Evolutionary conservation across 2,113 vertebrate genomes (phyloP).

Genomic region (Dipodomys stephensi): DNA sequence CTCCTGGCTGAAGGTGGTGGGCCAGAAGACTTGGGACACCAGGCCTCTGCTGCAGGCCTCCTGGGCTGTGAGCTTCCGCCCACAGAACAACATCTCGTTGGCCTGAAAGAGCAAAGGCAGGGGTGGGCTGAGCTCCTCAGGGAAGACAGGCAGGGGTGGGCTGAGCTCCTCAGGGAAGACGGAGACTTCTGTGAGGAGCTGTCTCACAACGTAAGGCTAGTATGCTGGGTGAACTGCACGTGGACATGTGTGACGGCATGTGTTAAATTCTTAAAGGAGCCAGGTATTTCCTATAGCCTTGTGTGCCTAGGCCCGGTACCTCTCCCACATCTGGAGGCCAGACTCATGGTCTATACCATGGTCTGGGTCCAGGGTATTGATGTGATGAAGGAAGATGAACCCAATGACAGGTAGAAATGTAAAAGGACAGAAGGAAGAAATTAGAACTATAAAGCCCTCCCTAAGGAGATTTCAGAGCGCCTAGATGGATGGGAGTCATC

Average conservation of each 20-base stretch:
- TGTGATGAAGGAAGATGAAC: too few relatives aligned
- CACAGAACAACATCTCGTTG: conserved; percentile 99
- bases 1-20: conserved; percentile 98
- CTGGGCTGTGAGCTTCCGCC: conserved; percentile 96
- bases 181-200: rapidly evolving
- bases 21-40: conserved; percentile 99
- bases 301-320: rapidly evolving
- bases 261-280: not conserved
- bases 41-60: conserved; percentile 97
- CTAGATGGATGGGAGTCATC: rapidly evolving
- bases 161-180: not conserved
- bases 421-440: not conserved
- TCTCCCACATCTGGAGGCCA: not conserved
- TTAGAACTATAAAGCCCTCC: not conserved
- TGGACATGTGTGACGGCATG: not conserved
- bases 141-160: not conserved
- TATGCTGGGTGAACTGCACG: too few relatives aligned
- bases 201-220: too few relatives aligned
- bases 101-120: conserved; percentile 88
- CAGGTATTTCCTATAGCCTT: rapidly evolving
- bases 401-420: not conserved
- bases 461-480: not conserved
- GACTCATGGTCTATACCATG: not conserved
- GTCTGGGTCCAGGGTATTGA: too few relatives aligned
- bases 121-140: not conserved